Evolutionary conservation across 2,797 vertebrate species (phyloP).

Genomic region (Megalops cyprinoides): DNA sequence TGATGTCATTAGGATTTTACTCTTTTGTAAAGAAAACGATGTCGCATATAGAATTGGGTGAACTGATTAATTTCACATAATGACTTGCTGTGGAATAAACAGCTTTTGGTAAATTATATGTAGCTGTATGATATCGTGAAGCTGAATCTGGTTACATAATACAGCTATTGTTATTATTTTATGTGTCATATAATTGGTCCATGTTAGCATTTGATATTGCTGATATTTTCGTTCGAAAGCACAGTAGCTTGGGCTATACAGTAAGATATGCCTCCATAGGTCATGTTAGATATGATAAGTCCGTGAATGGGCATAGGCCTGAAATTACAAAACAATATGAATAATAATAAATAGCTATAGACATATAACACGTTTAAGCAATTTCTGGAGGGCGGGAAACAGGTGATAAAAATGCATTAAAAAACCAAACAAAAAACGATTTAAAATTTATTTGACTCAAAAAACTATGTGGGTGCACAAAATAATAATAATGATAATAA

Average conservation of each 20-base stretch:
- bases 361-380: no score
- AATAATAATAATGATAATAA: slow-evolving; percentile 27
- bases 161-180: not conserved
- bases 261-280: not conserved
- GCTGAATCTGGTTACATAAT: not conserved
- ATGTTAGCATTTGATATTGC: not conserved
- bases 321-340: not conserved
- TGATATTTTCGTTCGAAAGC: no score
- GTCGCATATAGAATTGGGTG: not conserved
- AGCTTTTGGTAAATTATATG: not conserved
- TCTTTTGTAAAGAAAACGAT: slow-evolving; percentile 7
- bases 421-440: no score
- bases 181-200: not conserved
- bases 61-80: not conserved
- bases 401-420: no score
- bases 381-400: no score
- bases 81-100: not conserved
- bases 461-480: no score
- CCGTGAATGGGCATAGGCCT: not conserved
- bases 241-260: no score
- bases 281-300: not conserved
- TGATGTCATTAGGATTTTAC: slow-evolving; percentile 21
- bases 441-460: not conserved
- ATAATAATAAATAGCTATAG: not conserved
- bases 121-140: not conserved